phyloP scores from a whole-genome alignment of 2,888 invertebrate species.

The Tetheella fluctuosa region DNA sequence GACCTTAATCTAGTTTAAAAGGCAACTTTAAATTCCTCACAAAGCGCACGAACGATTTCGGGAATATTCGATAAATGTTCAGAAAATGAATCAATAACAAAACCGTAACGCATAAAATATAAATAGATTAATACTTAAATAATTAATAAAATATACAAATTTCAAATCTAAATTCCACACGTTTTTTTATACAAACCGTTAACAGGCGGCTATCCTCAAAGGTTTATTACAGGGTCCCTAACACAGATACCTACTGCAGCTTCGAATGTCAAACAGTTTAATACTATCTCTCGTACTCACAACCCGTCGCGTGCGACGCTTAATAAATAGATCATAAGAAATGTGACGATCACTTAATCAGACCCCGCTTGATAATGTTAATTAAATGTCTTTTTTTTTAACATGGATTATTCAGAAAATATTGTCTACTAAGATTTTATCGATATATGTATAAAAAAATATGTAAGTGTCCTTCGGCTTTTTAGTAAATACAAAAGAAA shows the following conservation, averaged over 20 bases:
- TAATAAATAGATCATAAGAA: constrained; percentile 74
- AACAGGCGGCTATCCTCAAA: constrained; percentile 7
- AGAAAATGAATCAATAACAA: not conserved
- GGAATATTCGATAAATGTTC: no score
- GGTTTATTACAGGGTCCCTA: constrained; percentile 36
- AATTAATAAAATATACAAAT: not conserved
- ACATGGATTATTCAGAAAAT: no score
- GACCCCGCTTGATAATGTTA: constrained; percentile 43
- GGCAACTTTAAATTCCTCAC: not conserved
- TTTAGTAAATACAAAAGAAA: no score
- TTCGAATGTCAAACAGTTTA: constrained; percentile 34
- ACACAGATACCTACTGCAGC: constrained; percentile 55
- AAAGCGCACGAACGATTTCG: no score
- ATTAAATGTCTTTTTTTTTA: not conserved
- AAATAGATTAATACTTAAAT: not conserved
- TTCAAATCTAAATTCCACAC: not conserved
- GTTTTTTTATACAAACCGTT: not conserved
- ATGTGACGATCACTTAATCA: constrained; percentile 60
- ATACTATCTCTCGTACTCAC: constrained; percentile 57
- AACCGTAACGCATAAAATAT: not conserved
- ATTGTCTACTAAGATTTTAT: no score
- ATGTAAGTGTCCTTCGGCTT: no score
- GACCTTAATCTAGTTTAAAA: not conserved
- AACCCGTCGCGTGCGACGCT: constrained; percentile 61
- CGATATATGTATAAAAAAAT: no score